These are phyloP conservation scores for Heteromormyrus szaboi DNA, from an alignment of 2,797 vertebrate genomes.

Conservation along the genomic window DNA sequence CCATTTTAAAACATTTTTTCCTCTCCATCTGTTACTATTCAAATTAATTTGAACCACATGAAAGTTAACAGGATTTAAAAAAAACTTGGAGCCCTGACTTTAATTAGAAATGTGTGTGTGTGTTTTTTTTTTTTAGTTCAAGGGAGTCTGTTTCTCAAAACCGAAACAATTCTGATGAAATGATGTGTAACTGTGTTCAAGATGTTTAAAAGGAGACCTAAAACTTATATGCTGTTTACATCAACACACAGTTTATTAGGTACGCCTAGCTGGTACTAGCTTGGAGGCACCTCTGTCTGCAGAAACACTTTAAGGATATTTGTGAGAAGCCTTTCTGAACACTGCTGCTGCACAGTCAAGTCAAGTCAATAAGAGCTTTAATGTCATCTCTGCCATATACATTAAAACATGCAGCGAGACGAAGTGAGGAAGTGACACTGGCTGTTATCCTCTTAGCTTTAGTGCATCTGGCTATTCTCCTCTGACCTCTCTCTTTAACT, in stretches of 20 bases:
- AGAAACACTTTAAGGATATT: neutral
- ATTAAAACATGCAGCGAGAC: neutral
- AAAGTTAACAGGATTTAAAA: conserved; percentile 15
- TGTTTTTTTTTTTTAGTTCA: neutral
- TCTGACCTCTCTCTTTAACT: neutral
- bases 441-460: neutral
- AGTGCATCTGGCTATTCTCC: neutral
- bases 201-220: neutral
- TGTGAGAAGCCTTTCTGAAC: neutral
- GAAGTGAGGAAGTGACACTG: neutral
- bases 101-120: conserved; percentile 9
- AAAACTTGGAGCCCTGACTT: neutral
- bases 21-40: conserved; percentile 3
- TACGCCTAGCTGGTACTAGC: neutral
- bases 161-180: conserved; percentile 14
- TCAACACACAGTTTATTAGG: neutral
- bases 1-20: conserved; percentile 5
- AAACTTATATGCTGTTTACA: neutral
- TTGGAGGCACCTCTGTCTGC: neutral
- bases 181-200: neutral
- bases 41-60: conserved; percentile 17
- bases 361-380: neutral
- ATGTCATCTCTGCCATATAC: neutral
- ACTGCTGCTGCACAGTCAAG: neutral
- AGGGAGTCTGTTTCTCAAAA: neutral